Evolutionary conservation across 2,888 invertebrate species (phyloP).

Genomic region (Tridacna crocea): DNA sequence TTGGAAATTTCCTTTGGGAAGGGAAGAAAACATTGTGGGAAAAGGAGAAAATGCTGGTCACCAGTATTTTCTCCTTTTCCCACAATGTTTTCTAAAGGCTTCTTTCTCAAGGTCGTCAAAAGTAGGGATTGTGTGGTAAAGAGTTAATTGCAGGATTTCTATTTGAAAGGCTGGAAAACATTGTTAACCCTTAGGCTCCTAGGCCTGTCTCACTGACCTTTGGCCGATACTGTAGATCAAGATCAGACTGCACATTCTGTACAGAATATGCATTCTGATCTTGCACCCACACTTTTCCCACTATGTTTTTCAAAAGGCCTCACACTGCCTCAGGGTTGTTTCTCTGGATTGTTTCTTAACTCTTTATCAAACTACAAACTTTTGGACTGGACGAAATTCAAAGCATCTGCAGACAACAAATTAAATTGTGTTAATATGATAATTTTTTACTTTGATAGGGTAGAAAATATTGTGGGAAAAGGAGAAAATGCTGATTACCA

Average conservation of each 20-base stretch:
- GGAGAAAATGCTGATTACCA: not conserved
- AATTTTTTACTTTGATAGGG: not conserved
- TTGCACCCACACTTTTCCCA: not conserved
- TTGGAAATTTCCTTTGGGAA: no score
- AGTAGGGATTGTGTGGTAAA: not conserved
- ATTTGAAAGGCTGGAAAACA: no score
- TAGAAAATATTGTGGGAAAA: not conserved
- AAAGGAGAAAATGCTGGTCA: not conserved
- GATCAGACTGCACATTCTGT: no score
- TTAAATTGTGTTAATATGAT: not conserved
- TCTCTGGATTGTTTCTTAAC: no score
- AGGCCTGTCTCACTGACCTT: not conserved
- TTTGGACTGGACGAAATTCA: no score
- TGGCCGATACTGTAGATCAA: no score
- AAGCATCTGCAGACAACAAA: no score
- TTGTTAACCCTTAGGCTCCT: no score
- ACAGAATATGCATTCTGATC: not conserved
- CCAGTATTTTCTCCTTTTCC: not conserved
- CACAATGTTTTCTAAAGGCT: not conserved
- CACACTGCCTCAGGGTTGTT: no score
- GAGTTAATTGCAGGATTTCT: no score
- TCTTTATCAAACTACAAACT: no score
- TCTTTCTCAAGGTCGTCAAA: not conserved
- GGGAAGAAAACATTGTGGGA: not conserved
- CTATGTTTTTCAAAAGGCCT: not conserved